These are phyloP conservation scores for Alloplasta piceator DNA, from an alignment of 2,888 invertebrate species.

Conservation along the genomic window DNA sequence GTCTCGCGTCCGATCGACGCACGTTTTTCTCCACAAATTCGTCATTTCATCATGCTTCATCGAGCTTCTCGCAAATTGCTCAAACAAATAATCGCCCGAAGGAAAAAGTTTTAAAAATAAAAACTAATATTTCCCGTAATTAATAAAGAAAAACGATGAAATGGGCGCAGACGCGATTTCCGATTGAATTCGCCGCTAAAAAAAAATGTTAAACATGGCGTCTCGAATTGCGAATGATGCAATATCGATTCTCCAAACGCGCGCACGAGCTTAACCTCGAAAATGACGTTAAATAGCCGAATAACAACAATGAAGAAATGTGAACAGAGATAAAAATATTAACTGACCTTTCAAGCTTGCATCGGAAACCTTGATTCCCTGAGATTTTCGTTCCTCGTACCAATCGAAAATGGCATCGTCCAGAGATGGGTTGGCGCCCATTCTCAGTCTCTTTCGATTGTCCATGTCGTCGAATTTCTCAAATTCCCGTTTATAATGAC, in stretches of 20 bases:
- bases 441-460: conserved; percentile 2
- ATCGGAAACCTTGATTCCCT: conserved; percentile 8
- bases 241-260: neutral
- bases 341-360: conserved; percentile 3
- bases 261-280: no score
- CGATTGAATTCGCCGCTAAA: no score
- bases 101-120: no score
- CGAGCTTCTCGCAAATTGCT: no score
- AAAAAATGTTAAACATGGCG: neutral
- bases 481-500: neutral
- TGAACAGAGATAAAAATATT: conserved; percentile 7
- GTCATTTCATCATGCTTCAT: no score
- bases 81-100: no score
- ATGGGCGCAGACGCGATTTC: no score
- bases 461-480: neutral
- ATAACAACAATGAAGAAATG: conserved; percentile 4
- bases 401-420: conserved; percentile 2
- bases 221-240: neutral
- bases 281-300: neutral
- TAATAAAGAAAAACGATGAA: no score
- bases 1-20: no score
- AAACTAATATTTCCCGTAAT: no score
- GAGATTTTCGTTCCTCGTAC: neutral
- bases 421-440: neutral
- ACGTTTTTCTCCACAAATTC: no score